Percentiles rank a stretch among this genome's conserved stretches.
phyloP scores from a whole-genome alignment of 1,140 invertebrate species.

The Maniola jurtina region DNA sequence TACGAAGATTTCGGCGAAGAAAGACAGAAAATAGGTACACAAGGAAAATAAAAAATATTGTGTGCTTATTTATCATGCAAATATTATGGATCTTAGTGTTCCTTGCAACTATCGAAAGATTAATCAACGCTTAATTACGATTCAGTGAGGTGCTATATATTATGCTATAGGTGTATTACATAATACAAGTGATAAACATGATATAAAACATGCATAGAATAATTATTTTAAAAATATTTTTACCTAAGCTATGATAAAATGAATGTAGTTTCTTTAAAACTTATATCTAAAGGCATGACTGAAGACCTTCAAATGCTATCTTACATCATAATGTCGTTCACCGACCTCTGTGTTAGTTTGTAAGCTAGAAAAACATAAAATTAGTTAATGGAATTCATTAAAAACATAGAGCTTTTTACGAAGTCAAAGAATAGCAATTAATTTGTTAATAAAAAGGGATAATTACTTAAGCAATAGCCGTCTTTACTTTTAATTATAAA shows the following conservation, averaged over 20 bases:
- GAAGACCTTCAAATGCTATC: conserved; percentile 60
- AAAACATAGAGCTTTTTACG: neutral
- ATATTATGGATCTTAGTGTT: too few relatives aligned
- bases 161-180: neutral
- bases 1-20: too few relatives aligned
- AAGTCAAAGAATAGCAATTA: neutral
- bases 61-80: too few relatives aligned
- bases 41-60: too few relatives aligned
- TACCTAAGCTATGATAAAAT: conserved; percentile 62
- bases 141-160: too few relatives aligned
- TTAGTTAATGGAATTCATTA: conserved; percentile 17
- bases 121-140: too few relatives aligned
- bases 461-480: conserved; percentile 3
- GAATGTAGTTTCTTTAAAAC: conserved; percentile 46
- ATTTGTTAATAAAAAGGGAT: neutral
- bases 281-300: conserved; percentile 42
- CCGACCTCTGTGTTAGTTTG: conserved; percentile 67
- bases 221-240: conserved; percentile 25
- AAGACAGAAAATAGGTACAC: too few relatives aligned
- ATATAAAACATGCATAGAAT: neutral
- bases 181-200: too few relatives aligned
- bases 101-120: too few relatives aligned
- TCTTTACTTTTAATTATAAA: neutral
- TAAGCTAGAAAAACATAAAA: conserved; percentile 70
- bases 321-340: conserved; percentile 68